phyloP scores from a whole-genome alignment of 2,113 vertebrate species.

The Mohoua ochrocephala region DNA sequence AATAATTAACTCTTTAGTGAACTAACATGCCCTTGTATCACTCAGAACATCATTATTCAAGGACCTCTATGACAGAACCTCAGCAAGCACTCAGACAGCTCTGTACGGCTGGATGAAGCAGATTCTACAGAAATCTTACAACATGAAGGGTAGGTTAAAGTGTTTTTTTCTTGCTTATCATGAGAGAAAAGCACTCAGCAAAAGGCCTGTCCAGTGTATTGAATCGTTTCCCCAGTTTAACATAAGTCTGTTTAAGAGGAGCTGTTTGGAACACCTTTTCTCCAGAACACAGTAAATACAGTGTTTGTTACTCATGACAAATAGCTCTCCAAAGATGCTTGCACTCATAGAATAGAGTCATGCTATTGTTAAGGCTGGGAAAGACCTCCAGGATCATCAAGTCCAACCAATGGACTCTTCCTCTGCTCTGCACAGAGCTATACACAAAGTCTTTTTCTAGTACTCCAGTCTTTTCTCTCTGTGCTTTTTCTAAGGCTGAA shows the following conservation, averaged over 20 bases:
- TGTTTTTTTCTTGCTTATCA: neutral
- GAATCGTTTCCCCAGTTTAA: neutral
- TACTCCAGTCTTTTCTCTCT: neutral
- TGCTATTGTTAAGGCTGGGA: neutral
- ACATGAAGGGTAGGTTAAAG: slow-evolving; percentile 52
- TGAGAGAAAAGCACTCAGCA: neutral
- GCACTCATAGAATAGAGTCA: neutral
- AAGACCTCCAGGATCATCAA: neutral
- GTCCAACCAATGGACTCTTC: neutral
- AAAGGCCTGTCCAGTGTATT: neutral
- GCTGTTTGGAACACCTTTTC: neutral
- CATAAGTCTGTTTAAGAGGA: neutral
- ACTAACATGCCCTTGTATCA: neutral
- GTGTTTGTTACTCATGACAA: neutral
- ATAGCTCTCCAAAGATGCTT: neutral
- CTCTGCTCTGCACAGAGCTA: neutral
- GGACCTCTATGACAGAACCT: slow-evolving; percentile 76
- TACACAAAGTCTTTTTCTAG: neutral
- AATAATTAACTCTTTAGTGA: neutral
- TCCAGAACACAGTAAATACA: neutral
- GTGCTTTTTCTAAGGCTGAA: neutral
- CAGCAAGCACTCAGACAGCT: slow-evolving; percentile 66
- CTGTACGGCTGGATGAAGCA: slow-evolving; percentile 77
- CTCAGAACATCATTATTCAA: slow-evolving; percentile 75
- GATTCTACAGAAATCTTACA: slow-evolving; percentile 55